Conservation (phyloP, 2,888 invertebrate species). For the Tetragnatha montana region DNA sequence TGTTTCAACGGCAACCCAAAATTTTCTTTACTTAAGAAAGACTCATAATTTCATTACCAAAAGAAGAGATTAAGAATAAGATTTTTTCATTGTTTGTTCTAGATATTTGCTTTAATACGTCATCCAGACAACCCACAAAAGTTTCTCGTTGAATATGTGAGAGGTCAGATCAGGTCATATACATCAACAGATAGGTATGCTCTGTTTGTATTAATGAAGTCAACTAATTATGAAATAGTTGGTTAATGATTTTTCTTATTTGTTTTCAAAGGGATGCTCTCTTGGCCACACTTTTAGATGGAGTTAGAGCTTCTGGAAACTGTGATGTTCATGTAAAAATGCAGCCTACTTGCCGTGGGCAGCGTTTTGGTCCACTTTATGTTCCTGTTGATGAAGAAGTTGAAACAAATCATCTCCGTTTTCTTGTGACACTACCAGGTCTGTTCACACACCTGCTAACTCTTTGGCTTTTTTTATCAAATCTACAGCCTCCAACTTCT, state of each 20-base stretch:
- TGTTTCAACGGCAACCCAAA: not conserved
- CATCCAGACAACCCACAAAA: constrained; percentile 93
- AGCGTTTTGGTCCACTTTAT: constrained; percentile 89
- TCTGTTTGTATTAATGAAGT: not conserved
- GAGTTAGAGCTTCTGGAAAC: constrained; percentile 97
- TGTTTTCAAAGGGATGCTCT: constrained; percentile 86
- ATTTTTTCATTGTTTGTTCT: constrained; percentile 75
- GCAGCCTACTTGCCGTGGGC: constrained; percentile 87
- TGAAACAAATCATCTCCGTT: constrained; percentile 92
- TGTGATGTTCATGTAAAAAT: constrained; percentile 96
- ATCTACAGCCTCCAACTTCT: too few species aligned
- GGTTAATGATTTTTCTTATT: not conserved
- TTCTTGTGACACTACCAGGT: constrained; percentile 78
- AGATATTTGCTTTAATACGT: constrained; percentile 93
- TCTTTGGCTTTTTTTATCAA: too few species aligned
- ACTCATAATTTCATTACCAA: too few species aligned
- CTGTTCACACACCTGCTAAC: not conserved
- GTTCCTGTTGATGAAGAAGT: constrained; percentile 94
- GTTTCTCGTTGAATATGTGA: constrained; percentile 95
- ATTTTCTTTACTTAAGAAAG: not conserved
- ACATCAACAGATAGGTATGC: constrained; percentile 90
- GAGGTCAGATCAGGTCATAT: constrained; percentile 91
- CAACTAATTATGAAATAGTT: not conserved
- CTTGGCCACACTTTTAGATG: constrained; percentile 95
- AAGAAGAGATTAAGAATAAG: too few species aligned